A percentile compares a stretch with the other conserved stretches of the same genome.
These are phyloP conservation scores for Globia sparganii DNA, from an alignment of 2,888 invertebrate genomes.

Conservation along the genomic window DNA sequence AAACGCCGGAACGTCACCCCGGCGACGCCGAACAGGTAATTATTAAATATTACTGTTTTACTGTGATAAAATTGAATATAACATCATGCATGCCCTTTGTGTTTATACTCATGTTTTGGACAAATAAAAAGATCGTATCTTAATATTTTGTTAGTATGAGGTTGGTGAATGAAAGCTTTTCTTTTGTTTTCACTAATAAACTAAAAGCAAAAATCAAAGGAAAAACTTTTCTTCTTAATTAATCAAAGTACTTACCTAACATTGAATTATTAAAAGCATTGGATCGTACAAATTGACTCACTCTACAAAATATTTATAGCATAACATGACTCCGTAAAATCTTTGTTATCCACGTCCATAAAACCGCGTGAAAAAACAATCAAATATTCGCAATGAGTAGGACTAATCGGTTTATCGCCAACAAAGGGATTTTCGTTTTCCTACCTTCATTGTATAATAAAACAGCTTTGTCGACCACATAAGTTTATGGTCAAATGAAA, in stretches of 20 bases:
- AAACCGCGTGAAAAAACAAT: constrained; percentile 23
- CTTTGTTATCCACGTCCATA: background rate
- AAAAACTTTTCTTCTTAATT: background rate
- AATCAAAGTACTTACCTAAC: background rate
- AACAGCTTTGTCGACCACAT: constrained; percentile 10
- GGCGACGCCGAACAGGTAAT: background rate
- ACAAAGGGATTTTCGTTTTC: constrained; percentile 25
- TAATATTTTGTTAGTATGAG: background rate
- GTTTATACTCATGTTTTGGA: background rate
- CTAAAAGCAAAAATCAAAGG: background rate
- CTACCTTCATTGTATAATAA: constrained; percentile 17
- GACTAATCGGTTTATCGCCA: constrained; percentile 25
- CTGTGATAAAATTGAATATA: background rate
- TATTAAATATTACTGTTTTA: background rate
- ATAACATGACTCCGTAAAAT: constrained; percentile 4
- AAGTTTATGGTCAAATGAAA: constrained; percentile 15
- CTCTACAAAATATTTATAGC: constrained; percentile 1
- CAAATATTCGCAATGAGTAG: constrained; percentile 10
- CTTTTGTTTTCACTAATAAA: background rate
- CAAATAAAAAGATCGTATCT: background rate
- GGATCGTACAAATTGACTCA: background rate
- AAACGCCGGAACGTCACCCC: background rate
- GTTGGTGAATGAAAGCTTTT: background rate
- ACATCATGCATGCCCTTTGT: background rate
- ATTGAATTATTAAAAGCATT: constrained; percentile 6